Evolutionary conservation across 2,888 invertebrate species (phyloP).

Genomic region (Gasteruption jaculator): DNA sequence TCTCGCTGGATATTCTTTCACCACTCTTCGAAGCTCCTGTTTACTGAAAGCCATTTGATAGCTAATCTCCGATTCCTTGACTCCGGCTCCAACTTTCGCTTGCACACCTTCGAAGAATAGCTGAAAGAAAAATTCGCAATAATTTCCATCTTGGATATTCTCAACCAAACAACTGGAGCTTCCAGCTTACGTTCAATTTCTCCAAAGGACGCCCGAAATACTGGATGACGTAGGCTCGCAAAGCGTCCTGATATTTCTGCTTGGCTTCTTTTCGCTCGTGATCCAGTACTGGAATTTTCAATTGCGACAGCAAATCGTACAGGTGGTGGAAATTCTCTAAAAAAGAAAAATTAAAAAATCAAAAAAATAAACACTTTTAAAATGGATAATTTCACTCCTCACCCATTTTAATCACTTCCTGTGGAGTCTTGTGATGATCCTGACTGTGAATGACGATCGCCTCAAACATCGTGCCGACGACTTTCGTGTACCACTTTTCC

Average conservation of each 20-base stretch:
- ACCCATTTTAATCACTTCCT: slow-evolving; percentile 88
- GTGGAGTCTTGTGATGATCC: slow-evolving; percentile 88
- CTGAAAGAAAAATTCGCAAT: slow-evolving; percentile 53
- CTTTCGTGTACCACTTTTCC: slow-evolving; percentile 83
- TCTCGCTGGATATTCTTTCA: slow-evolving; percentile 88
- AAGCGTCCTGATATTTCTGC: slow-evolving; percentile 82
- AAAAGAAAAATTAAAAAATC: slow-evolving; percentile 34
- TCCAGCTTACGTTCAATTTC: slow-evolving; percentile 76
- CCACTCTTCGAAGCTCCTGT: slow-evolving; percentile 91
- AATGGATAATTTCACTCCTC: slow-evolving; percentile 13
- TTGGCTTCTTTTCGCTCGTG: slow-evolving; percentile 85
- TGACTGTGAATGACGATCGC: slow-evolving; percentile 72
- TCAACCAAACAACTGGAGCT: too few species aligned
- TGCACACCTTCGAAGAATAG: slow-evolving; percentile 96
- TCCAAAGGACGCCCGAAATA: slow-evolving; percentile 92
- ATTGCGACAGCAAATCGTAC: slow-evolving; percentile 77
- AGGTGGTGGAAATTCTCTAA: slow-evolving; percentile 93
- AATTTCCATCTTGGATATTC: slow-evolving; percentile 6
- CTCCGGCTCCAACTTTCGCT: slow-evolving; percentile 87
- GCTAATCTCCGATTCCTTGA: slow-evolving; percentile 94
- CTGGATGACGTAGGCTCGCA: slow-evolving; percentile 86
- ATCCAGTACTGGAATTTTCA: slow-evolving; percentile 88
- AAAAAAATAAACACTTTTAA: neutral
- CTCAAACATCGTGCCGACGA: slow-evolving; percentile 80
- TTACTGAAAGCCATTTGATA: slow-evolving; percentile 97